A percentile compares a stretch with the other conserved stretches of the same genome.
These are phyloP conservation scores for Jacana jacana DNA, from an alignment of 2,113 vertebrate genomes.

Conservation along the genomic window DNA sequence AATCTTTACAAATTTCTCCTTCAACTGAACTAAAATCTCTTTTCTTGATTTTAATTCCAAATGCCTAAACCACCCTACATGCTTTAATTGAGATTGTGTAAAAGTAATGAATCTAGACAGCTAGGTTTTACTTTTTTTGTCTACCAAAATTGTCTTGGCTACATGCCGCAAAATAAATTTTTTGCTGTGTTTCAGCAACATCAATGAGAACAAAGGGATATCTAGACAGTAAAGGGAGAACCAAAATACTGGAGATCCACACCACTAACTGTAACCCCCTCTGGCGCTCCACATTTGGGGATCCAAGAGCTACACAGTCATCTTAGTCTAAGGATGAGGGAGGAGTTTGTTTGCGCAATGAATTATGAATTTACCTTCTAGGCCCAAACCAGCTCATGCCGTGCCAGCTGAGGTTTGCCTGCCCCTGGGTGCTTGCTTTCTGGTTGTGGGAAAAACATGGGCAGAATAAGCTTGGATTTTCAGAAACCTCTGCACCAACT, in stretches of 20 bases:
- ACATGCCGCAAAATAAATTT: neutral
- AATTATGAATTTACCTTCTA: neutral
- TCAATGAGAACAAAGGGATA: neutral
- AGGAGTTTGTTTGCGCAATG: neutral
- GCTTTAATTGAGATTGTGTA: neutral
- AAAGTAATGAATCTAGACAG: neutral
- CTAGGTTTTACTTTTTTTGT: neutral
- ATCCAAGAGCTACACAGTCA: neutral
- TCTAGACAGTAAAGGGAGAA: neutral
- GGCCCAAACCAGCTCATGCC: neutral
- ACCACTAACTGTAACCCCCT: neutral
- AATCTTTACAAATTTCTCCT: neutral
- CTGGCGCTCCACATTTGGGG: neutral
- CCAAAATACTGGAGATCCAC: neutral
- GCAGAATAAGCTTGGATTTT: neutral
- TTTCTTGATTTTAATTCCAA: neutral
- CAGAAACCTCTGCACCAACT: neutral
- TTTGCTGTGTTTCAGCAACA: neutral
- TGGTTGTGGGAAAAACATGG: neutral
- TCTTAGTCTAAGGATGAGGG: neutral
- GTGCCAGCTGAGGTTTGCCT: neutral
- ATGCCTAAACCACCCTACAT: neutral
- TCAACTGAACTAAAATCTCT: neutral
- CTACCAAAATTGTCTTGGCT: neutral
- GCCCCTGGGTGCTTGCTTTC: fast-evolving